Percentiles rank a stretch among this genome's conserved stretches.
These are phyloP conservation scores for Cotesia vestalis DNA, from an alignment of 1,140 invertebrate species.

Conservation along the genomic window DNA sequence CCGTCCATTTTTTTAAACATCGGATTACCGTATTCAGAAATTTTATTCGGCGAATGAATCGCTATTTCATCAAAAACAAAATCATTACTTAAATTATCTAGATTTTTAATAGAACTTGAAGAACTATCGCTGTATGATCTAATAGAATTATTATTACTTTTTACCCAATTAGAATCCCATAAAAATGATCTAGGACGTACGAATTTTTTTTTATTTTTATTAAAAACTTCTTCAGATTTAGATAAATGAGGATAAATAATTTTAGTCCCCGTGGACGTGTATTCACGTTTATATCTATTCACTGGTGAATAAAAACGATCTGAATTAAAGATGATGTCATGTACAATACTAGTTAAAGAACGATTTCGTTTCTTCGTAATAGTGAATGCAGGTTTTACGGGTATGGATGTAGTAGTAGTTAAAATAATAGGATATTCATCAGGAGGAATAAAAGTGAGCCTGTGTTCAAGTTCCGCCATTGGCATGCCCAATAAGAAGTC, in stretches of 20 bases:
- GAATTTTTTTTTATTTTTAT: constrained; percentile 25
- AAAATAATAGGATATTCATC: constrained; percentile 18
- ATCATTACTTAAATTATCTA: constrained; percentile 14
- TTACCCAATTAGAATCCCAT: constrained; percentile 45
- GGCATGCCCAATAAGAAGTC: constrained; percentile 40
- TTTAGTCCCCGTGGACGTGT: constrained; percentile 56
- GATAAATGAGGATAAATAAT: constrained; percentile 45
- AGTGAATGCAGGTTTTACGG: constrained; percentile 23
- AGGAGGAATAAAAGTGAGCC: constrained; percentile 21
- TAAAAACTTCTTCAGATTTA: constrained; percentile 21
- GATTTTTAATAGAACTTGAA: constrained; percentile 16
- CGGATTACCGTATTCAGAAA: constrained; percentile 31
- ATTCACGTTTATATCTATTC: constrained; percentile 50
- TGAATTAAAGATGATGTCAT: constrained; percentile 53
- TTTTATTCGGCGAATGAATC: constrained; percentile 24
- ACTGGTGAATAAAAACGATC: constrained; percentile 59
- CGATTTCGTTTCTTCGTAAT: constrained; percentile 33
- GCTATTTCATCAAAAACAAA: constrained; percentile 27
- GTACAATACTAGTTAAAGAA: constrained; percentile 45
- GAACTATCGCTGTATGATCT: constrained; percentile 17
- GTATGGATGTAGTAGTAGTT: constrained; percentile 12
- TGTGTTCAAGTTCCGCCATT: constrained; percentile 35
- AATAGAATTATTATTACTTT: constrained; percentile 23
- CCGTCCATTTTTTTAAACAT: constrained; percentile 28
- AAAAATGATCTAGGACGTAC: constrained; percentile 48